Percentiles rank a stretch among this genome's conserved stretches.
phyloP scores from a whole-genome alignment of 2,113 vertebrate genomes.

The Ursus arctos region DNA sequence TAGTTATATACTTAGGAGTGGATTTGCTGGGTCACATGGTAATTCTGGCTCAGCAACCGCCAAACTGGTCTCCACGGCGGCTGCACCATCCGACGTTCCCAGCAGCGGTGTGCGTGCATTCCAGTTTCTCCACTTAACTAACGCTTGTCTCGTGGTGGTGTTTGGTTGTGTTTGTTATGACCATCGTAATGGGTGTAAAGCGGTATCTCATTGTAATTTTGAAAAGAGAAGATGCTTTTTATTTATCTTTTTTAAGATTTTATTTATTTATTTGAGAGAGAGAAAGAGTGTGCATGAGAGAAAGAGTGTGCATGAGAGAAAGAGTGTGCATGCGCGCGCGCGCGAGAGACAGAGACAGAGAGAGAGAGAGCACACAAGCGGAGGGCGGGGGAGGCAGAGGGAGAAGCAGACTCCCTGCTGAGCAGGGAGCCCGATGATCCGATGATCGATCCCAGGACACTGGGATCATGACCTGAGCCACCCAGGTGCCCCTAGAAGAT shows the following conservation, averaged over 20 bases:
- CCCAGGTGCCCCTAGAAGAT: too few species aligned
- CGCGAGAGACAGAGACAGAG: too few species aligned
- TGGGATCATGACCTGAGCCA: too few species aligned
- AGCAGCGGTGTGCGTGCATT: background rate
- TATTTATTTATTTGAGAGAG: too few species aligned
- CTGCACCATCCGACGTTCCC: background rate
- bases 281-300: too few species aligned
- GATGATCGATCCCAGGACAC: too few species aligned
- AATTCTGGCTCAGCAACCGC: background rate
- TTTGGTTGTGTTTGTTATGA: background rate
- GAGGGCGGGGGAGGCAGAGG: too few species aligned
- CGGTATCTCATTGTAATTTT: background rate
- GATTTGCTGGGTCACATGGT: background rate
- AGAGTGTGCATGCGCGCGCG: too few species aligned
- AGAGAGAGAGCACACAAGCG: too few species aligned
- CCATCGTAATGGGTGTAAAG: background rate
- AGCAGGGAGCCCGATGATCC: too few species aligned
- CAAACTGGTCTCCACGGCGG: background rate
- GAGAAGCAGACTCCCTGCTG: too few species aligned
- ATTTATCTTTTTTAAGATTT: background rate
- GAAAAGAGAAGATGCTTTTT: background rate
- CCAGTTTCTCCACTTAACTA: background rate
- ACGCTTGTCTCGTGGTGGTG: background rate
- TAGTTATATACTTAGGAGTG: background rate
- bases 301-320: too few species aligned